Base-by-base conservation (phyloP, 1,140 invertebrate species). In the Papilio helenus region DNA sequence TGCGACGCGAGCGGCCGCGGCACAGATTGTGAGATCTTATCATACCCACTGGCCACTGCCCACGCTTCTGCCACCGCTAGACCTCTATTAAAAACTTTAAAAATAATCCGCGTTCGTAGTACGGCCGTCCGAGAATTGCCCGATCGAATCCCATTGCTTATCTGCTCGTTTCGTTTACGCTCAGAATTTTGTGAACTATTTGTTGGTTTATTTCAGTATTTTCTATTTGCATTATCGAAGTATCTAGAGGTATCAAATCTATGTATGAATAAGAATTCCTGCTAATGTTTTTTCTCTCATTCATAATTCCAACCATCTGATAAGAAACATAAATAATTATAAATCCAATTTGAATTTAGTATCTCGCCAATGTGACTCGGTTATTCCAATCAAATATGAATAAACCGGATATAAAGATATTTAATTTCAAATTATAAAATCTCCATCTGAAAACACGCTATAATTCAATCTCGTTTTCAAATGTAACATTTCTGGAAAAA, bases 401-500 rank as follows among this genome's bases (percentile, higher is more conserved):
- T 68, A 29, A 29, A 29, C 61, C 61, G 61, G 14, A 29, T 16
- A 14, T 0, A 29, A 68, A 16, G 29, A 16, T 29, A 84, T 86
- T 86, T 85, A 84, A 86, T 88, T 89, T 84, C 80, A 86, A 87
- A 88, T 87, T 89, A 87, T 88, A 91, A 88, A 89, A 88, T 82
- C 87, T 85, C 79, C 86, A 85, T 90, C 87, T 86, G 85, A 87
- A 87, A 89, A 90, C 89, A 89, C 88, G 85, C 85, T 86, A 88
- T 92, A 89, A 90, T 90, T 92, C 89, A 93, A 93, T 92, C 86
- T 86, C 82, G 82, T 86, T 90, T 91, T 90, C 88, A 92, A 92
- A 94, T 93, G 93, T 94, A 10, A 93, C 92, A 91, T 92, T 93
- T 93, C 92, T 94, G 90, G 89, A 93, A 92, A 93, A 88, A 93